Conservation (phyloP, 1,140 invertebrate species). For the Harpegnathos saltator region DNA sequence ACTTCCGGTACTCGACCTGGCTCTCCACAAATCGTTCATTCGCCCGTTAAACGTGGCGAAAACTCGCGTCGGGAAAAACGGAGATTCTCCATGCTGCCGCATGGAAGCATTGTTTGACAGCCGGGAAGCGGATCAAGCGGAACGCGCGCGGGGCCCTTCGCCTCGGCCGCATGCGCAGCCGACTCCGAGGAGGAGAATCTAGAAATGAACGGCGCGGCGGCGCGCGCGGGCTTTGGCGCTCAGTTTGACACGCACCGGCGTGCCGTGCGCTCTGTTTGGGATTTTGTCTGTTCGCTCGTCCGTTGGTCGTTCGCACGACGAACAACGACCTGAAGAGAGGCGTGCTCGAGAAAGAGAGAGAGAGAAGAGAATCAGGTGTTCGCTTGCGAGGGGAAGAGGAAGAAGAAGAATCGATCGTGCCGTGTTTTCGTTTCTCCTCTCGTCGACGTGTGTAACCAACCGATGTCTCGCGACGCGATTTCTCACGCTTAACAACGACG, state of each 20-base stretch:
- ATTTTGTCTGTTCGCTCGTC: not conserved
- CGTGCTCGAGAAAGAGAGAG: too few relatives aligned
- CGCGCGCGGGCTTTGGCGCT: constrained; percentile 59
- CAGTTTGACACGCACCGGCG: constrained; percentile 77
- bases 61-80: not conserved
- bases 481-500: not conserved
- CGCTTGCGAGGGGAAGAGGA: not conserved
- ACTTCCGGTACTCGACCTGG: too few relatives aligned
- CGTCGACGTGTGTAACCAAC: too few relatives aligned
- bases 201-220: constrained; percentile 49
- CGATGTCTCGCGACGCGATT: constrained; percentile 21
- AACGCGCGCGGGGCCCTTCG: constrained; percentile 26
- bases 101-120: not conserved
- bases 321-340: not conserved
- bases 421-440: constrained; percentile 2
- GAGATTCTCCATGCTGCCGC: not conserved
- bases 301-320: not conserved
- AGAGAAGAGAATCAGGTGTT: too few relatives aligned
- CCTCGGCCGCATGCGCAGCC: constrained; percentile 38
- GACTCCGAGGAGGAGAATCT: constrained; percentile 41
- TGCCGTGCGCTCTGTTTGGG: constrained; percentile 23
- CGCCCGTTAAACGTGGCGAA: too few relatives aligned
- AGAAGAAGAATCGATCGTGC: not conserved
- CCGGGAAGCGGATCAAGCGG: not conserved
- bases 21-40: too few relatives aligned